Evolutionary conservation across 2,113 vertebrate species (phyloP), one percentile per base, ranked within the genome.

Genomic region (Chaenogobius annularis): DNA sequence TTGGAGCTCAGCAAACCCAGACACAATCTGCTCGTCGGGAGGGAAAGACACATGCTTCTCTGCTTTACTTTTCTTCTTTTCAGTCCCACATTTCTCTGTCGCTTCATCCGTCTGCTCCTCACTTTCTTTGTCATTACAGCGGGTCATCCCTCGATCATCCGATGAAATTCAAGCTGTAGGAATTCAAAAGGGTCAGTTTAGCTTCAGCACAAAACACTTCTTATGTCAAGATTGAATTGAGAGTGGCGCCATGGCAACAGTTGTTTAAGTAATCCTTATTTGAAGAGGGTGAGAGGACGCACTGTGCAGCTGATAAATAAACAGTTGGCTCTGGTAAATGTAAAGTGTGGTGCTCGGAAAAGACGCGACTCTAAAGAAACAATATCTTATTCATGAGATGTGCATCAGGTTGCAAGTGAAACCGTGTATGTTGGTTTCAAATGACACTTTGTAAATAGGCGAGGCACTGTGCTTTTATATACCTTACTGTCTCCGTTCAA

Each of bases 31-130:
- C 26, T 89, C 92, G 43, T 93, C 93, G 0, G 92, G 89, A 13
- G 93, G 91, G 69, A 94, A 94, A 14, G 91, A 90, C 74, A 94
- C 93, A 40, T 40, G 91, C 75, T 92, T 94, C 17, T 68, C 83
- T 40, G 61, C 77, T 78, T 85, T 87, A 17, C 59, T 62, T 48
- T 77, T 91, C 66, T 77, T 76, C 66, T 58, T 70, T 22, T 58
- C 72, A 56, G 67, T 68, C 46, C 55, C 56, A n/a, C 20, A 8
- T 17, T 23, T 64, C 23, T 85, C 73, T 44, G 68, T 76, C 19
- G 55, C 68, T 0, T 76, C 59, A 8, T 88, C 83, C 12, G 69
- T 43, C 56, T 80, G 74, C 62, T 87, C 79, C 3, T 72, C 63
- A 1, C 37, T 73, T 35, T 75, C 74, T 31, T 74, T 70, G 55